Evolutionary conservation across 2,113 vertebrate genomes (phyloP).

Genomic region (Lepisosteus osseus): DNA sequence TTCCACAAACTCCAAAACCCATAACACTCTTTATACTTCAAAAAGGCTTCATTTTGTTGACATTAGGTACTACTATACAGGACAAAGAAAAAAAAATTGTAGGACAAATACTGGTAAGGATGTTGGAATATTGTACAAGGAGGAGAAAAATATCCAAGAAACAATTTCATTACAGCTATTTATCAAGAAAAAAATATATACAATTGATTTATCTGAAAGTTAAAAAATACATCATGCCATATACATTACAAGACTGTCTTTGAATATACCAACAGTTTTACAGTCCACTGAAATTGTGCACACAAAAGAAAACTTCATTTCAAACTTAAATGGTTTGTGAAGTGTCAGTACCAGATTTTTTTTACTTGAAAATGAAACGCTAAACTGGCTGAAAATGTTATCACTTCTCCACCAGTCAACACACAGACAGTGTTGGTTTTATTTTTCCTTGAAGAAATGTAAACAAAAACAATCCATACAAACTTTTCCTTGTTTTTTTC

Average conservation of each 20-base stretch:
- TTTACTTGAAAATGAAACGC: slow-evolving; percentile 60
- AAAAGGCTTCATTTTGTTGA: slow-evolving; percentile 81
- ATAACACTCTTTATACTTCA: slow-evolving; percentile 89
- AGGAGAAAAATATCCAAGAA: slow-evolving; percentile 98
- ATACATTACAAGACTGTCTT: slow-evolving; percentile 89
- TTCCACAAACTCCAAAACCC: slow-evolving; percentile 97
- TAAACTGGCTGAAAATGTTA: slow-evolving; percentile 72
- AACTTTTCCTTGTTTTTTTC: slow-evolving; percentile 69
- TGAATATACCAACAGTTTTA: slow-evolving; percentile 74
- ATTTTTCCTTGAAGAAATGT: slow-evolving; percentile 74
- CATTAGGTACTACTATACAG: slow-evolving; percentile 90
- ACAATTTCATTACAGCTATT: slow-evolving; percentile 98
- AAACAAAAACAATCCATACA: slow-evolving; percentile 81
- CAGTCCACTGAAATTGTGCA: slow-evolving; percentile 89
- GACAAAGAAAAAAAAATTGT: slow-evolving; percentile 80
- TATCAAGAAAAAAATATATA: slow-evolving; percentile 99
- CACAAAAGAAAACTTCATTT: slow-evolving; percentile 79
- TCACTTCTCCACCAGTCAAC: slow-evolving; percentile 76
- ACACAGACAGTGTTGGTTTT: slow-evolving; percentile 65
- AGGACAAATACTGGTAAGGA: slow-evolving; percentile 96
- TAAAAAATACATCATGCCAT: slow-evolving; percentile 99
- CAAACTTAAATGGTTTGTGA: slow-evolving; percentile 80
- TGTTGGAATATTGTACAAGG: slow-evolving; percentile 89
- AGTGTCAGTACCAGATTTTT: slow-evolving; percentile 79
- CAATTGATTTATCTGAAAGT: slow-evolving; percentile 97